Conservation (phyloP, 2,888 invertebrate species). For the Lasioglossum leucozonium region DNA sequence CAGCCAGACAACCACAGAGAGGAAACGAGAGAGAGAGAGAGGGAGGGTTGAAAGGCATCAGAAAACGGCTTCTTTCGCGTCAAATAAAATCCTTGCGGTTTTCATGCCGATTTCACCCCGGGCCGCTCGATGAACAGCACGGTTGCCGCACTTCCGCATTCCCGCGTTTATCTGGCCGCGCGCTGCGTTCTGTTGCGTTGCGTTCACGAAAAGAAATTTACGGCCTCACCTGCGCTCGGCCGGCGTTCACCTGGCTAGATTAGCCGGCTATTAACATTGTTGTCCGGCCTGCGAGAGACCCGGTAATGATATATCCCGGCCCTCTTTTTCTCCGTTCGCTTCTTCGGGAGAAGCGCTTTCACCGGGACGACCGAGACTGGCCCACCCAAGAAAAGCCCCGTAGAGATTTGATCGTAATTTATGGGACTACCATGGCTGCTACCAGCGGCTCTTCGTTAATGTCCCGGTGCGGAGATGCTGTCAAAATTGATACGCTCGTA, state of each 20-base stretch:
- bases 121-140: slow-evolving; percentile 70
- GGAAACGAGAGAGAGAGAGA: not conserved
- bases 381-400: slow-evolving; percentile 6
- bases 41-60: slow-evolving; percentile 11
- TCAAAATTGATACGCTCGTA: not conserved
- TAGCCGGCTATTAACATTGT: slow-evolving; percentile 59
- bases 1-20: slow-evolving; percentile 35
- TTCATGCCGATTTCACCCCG: slow-evolving; percentile 74
- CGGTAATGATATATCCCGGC: slow-evolving; percentile 5
- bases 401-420: slow-evolving; percentile 25
- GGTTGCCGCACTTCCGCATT: slow-evolving; percentile 69
- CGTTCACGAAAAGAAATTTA: slow-evolving; percentile 72
- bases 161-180: slow-evolving; percentile 66
- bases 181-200: not conserved
- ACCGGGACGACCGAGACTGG: not conserved
- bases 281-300: slow-evolving; percentile 23
- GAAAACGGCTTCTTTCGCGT: slow-evolving; percentile 60
- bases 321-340: not conserved
- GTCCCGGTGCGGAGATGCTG: not conserved
- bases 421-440: not conserved
- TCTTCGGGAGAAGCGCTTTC: slow-evolving; percentile 1
- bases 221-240: slow-evolving; percentile 44
- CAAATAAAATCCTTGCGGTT: slow-evolving; percentile 74
- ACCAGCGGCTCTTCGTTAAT: not conserved
- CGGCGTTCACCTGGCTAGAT: slow-evolving; percentile 47